Evolutionary conservation across 1,140 invertebrate genomes (phyloP), one percentile per base, ranked within the genome.

Genomic region (Drosophila tsacasi): DNA sequence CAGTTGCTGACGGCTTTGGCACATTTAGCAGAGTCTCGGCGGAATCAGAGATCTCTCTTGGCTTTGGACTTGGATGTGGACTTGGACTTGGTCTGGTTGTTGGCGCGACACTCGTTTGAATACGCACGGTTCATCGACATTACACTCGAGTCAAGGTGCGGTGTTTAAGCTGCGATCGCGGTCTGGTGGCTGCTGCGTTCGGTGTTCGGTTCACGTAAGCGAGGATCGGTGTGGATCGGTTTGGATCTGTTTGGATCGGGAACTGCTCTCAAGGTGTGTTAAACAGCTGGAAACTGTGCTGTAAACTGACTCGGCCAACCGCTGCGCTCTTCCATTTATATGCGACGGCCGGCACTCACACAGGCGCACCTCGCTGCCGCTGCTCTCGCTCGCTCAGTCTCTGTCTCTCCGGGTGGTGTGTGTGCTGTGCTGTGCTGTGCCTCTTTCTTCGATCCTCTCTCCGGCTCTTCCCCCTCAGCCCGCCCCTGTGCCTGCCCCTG

Each of bases 111-210:
- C 76, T 87, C 80, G 61, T 87, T 83, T 57, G 58, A 65, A 87
- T 73, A 82, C 79, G 76, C 80, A 91, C 74, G 83, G 87, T 91
- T 81, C 82, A 90, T 86, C 87, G 86, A 90, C 86, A 91, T 91
- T 91, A 91, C 82, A 91, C 58, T 75, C 77, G 54, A 79, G 72
- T 86, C 83, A 77, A 84, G 83, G 83, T 86, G 68, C 85, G 52
- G 32, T 65, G 27, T 30, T 65, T 65, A 21, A 12, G 23, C 62
- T 64, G 59, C 58, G 59, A 73, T 46, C 55, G 74, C 62, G 71
- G 62, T 37, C 30, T 58, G 27, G 40, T 49, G 47, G 40, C 44
- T 27, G 39, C 50, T 32, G 12, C 5, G 46, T 25, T 49, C 17
- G 49, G 47, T 9, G 46, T 25, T 49, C 17, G 49, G 47, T 66